Base-by-base conservation (phyloP, 2,797 vertebrate genomes). In the Sebastes goodei region DNA sequence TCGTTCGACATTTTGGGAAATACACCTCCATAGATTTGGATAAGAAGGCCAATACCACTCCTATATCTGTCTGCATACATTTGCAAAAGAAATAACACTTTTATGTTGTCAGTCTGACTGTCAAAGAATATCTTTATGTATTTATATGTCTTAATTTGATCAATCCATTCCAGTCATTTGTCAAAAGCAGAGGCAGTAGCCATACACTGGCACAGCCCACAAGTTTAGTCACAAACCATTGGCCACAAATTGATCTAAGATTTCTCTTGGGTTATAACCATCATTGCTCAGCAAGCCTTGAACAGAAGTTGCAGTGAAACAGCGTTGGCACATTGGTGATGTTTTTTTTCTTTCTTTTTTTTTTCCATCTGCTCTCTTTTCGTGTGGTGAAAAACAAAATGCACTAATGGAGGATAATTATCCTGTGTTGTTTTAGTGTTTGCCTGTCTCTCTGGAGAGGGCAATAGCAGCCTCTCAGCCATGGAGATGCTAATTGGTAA, bases 331-430 rank as follows among this genome's bases (percentile, higher is more conserved):
- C 38, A 3, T 65, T 79, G 53, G 23, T 76, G 53, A 62, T 78
- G 49, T 52, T 52, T 52, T 52, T 69, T 78, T 20, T 70, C 11
- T 0, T 0, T 74, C 63, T 85, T 12, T 42, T 42, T 38, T 69
- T 78, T 20, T 71, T 61, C 79, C 82, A 81, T 88, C 77, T 86
- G 76, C 56, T 90, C 75, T 76, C 76, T 75, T 88, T 88, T 80
- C 27, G 56, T 87, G 84, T 88, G 85, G 83, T 68, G 14, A 90
- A 89, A 89, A 94, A 93, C 89, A 90, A 94, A 49, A 90, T 78
- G 76, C 74, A 52, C 84, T 92, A 93, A 93, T 91, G 84, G 85
- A 83, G 81, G 76, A 91, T 92, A 90, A 94, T 92, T 88, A 82
- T 30, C 72, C 64, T 73, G 82, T 89, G 91, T 89, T 93, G 88